Conservation (phyloP, 2,797 vertebrate genomes). For the Girardinus metallicus region DNA sequence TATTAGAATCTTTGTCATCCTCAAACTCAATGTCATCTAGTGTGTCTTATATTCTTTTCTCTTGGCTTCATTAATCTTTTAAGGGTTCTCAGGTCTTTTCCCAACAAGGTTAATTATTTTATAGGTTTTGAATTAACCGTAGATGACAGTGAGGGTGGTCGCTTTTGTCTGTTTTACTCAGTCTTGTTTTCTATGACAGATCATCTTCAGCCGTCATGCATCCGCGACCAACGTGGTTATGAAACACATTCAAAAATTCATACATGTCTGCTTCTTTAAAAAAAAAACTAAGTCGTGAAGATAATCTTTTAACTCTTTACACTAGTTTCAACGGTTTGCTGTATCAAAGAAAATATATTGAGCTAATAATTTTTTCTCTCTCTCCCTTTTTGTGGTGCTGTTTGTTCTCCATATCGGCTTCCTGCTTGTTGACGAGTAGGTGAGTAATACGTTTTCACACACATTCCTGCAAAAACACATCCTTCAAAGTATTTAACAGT, state of each 20-base stretch:
- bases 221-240: background rate
- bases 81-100: background rate
- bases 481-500: background rate
- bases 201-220: background rate
- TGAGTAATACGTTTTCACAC: conserved; percentile 31
- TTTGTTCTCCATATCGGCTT: conserved; percentile 8
- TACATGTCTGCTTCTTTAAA: background rate
- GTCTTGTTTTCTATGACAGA: background rate
- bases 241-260: background rate
- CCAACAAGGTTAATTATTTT: background rate
- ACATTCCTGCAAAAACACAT: background rate
- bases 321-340: background rate
- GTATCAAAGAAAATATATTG: background rate
- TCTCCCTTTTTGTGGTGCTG: conserved; percentile 14
- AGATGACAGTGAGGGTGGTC: background rate
- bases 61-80: background rate
- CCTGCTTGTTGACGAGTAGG: conserved; percentile 35
- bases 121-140: background rate
- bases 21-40: too few species aligned
- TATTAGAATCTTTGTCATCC: background rate
- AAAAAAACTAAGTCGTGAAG: background rate
- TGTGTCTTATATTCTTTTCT: background rate
- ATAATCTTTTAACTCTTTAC: background rate
- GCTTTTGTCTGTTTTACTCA: background rate
- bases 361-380: conserved; percentile 8